Conservation (phyloP, 2,113 vertebrate genomes). For the Sitta europaea region DNA sequence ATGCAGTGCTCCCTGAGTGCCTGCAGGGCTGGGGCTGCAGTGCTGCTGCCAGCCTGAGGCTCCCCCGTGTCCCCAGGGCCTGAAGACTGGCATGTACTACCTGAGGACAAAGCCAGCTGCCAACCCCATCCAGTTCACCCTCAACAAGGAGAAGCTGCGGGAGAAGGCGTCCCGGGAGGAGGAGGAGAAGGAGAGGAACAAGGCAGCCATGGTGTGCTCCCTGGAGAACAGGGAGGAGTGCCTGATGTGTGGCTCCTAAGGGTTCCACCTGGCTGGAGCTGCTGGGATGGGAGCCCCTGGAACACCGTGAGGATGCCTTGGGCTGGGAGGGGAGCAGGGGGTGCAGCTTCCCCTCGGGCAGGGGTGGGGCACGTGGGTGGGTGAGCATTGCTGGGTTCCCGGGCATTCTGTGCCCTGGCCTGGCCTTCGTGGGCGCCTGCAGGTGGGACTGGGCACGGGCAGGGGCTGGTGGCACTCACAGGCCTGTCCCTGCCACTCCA, state of each 20-base stretch:
- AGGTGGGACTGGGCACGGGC: neutral
- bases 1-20: accelerated
- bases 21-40: neutral
- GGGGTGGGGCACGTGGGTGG: neutral
- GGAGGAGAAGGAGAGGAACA: slow-evolving; percentile 85
- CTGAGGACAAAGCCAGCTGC: slow-evolving; percentile 92
- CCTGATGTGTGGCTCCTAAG: slow-evolving; percentile 91
- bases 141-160: slow-evolving; percentile 92
- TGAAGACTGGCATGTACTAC: slow-evolving; percentile 99
- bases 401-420: neutral
- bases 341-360: neutral
- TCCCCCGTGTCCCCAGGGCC: slow-evolving; percentile 67
- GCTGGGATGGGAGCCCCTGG: neutral
- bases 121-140: slow-evolving; percentile 96
- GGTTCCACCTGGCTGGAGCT: neutral
- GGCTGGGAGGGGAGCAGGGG: neutral
- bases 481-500: neutral
- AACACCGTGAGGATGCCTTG: neutral
- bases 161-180: slow-evolving; percentile 60
- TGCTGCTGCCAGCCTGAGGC: neutral
- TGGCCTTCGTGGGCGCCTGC: neutral
- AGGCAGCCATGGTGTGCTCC: slow-evolving; percentile 93
- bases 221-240: slow-evolving; percentile 93
- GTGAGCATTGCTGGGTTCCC: neutral
- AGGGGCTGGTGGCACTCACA: accelerated